These are phyloP conservation scores for Odontomyia ornata DNA, from an alignment of 2,888 invertebrate genomes.

Conservation along the genomic window DNA sequence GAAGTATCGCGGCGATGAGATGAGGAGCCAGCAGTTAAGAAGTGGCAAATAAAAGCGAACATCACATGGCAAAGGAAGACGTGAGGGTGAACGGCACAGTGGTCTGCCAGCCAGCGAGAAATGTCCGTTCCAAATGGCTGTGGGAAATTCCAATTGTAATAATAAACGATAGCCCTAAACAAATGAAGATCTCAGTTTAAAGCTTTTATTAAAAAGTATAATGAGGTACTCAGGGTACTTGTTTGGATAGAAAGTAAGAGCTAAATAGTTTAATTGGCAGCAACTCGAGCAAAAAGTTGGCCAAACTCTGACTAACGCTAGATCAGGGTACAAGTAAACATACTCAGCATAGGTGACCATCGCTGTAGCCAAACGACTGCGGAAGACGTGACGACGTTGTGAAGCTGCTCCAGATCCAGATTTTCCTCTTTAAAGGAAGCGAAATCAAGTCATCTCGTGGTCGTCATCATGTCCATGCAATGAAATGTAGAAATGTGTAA, in stretches of 20 bases:
- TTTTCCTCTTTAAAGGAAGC: constrained; percentile 36
- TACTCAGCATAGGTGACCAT: constrained; percentile 4
- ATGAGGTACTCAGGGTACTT: no score
- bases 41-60: constrained; percentile 6
- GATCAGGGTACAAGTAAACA: not conserved
- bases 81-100: not conserved
- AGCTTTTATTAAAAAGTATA: no score
- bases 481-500: constrained; percentile 36
- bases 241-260: no score
- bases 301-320: no score
- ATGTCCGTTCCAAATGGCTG: not conserved
- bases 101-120: not conserved
- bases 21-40: constrained; percentile 6
- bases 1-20: not conserved
- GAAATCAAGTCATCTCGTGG: constrained; percentile 42
- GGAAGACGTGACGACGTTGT: constrained; percentile 36
- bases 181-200: no score
- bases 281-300: no score
- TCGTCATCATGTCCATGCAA: constrained; percentile 33
- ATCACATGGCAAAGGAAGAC: constrained; percentile 13
- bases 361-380: constrained; percentile 12
- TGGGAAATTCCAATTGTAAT: no score
- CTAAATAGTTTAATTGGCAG: no score
- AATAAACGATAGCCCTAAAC: no score
- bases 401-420: constrained; percentile 42